Base-by-base conservation (phyloP, 2,113 vertebrate species). In the Gymnorhina tibicen region DNA sequence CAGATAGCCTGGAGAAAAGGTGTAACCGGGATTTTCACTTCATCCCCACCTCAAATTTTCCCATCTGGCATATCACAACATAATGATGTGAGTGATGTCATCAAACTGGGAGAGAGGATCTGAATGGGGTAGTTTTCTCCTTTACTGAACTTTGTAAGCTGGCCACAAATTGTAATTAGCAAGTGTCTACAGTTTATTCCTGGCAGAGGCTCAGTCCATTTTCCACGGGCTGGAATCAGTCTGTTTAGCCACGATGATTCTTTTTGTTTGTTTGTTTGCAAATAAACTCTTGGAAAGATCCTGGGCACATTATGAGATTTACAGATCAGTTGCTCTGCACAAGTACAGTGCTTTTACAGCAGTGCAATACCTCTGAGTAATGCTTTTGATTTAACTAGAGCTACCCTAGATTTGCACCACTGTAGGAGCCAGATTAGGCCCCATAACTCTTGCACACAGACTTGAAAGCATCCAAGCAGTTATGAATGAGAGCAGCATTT, bases 1-100 rank as follows among this genome's bases (percentile, higher is more conserved):
- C 92, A 96, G 95, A 97, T 95, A 97, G 95, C 91, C 87, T 41
- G 81, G 64, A 90, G 85, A 95, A 90, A 97, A 96, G 96, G 97
- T 91, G 76, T 53, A 82, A 82, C 92, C 77, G 1, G 81, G 93
- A 95, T 96, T 96, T 95, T 93, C 93, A 93, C 96, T 97, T 85
- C 95, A 93, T 97, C 95, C 84, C 94, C 95, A 95, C 96, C 97
- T 97, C 96, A 93, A 24, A 95, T 95, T 95, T 97, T 97, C 97
- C 97, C 92, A 91, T 93, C 95, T 97, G 95, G 95, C 96, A 75
- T 96, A 94, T 97, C 95, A 96, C 93, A 96, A 91, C 96, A 93
- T 94, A 95, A 92, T 78, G 87, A 96, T 95, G 92, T 67, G 92
- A 96, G 92, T 97, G 96, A 97, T 96, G 95, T 97, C 96, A 97